phyloP scores from a whole-genome alignment of 2,888 invertebrate species.

The Nomada fabriciana region DNA sequence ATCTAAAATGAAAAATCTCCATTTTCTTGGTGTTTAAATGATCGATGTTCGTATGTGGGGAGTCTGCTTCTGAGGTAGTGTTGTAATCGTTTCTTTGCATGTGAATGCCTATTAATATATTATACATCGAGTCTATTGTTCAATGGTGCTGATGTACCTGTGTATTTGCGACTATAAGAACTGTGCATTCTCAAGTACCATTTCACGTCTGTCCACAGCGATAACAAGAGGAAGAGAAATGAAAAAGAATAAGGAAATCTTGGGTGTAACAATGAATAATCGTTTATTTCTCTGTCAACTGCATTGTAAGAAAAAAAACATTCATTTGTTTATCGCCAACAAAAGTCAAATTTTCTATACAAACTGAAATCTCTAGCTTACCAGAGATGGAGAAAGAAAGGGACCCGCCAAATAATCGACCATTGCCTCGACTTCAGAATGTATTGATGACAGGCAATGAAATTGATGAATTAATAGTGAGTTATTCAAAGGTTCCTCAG shows the following conservation, averaged over 20 bases:
- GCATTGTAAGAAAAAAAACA: background rate
- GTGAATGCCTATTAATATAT: conserved; percentile 6
- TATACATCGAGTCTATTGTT: background rate
- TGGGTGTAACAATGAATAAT: too few relatives aligned
- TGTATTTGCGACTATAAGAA: conserved; percentile 13
- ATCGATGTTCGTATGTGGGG: conserved; percentile 34
- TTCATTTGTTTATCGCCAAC: too few relatives aligned
- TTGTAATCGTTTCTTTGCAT: conserved; percentile 26
- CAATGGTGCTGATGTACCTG: background rate
- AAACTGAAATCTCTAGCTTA: too few relatives aligned
- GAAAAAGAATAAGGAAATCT: conserved; percentile 18
- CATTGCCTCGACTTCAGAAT: too few relatives aligned
- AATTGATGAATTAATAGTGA: too few relatives aligned
- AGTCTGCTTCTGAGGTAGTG: conserved; percentile 16
- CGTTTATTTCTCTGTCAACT: too few relatives aligned
- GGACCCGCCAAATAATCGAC: too few relatives aligned
- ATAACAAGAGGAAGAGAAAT: background rate
- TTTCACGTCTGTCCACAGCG: background rate
- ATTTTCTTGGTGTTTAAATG: conserved; percentile 7
- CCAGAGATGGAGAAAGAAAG: too few relatives aligned
- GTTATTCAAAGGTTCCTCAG: too few relatives aligned
- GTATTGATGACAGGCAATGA: too few relatives aligned
- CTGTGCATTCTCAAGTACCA: conserved; percentile 9
- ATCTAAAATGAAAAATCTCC: background rate
- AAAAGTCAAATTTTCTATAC: too few relatives aligned